These are phyloP conservation scores for Bagarius yarrelli DNA, from an alignment of 2,113 vertebrate genomes.

Conservation along the genomic window DNA sequence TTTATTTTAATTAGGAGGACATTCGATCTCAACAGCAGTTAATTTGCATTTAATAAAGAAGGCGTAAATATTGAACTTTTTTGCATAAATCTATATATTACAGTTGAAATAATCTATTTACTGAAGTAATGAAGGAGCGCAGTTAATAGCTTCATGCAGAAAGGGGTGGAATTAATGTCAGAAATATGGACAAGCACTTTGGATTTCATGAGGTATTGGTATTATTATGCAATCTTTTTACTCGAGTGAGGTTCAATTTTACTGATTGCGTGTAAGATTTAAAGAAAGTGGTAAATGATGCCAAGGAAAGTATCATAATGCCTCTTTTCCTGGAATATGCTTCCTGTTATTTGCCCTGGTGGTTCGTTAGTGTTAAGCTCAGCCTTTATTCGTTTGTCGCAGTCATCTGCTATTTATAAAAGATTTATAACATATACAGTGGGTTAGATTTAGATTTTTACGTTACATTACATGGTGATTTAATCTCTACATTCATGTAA, in stretches of 20 bases:
- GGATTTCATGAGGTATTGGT: conserved; percentile 44
- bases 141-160: conserved; percentile 5
- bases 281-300: conserved; percentile 29
- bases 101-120: conserved; percentile 7
- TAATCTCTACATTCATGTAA: conserved; percentile 21
- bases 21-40: not conserved
- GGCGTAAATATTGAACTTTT: conserved; percentile 5
- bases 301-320: conserved; percentile 30
- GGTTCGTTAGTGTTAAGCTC: conserved; percentile 27
- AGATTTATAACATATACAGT: conserved; percentile 1
- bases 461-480: not conserved
- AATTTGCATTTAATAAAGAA: conserved; percentile 22
- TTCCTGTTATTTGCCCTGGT: conserved; percentile 25
- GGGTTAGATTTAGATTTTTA: not conserved
- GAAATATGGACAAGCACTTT: conserved; percentile 50
- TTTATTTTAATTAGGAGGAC: conserved; percentile 21
- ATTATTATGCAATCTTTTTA: conserved; percentile 56
- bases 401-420: conserved; percentile 31
- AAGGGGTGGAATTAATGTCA: not conserved
- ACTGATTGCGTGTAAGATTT: conserved; percentile 14
- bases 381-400: conserved; percentile 8
- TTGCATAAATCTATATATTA: not conserved
- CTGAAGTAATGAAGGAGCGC: conserved; percentile 14
- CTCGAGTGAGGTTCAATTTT: conserved; percentile 28
- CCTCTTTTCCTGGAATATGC: conserved; percentile 35